A percentile compares a stretch with the other conserved stretches of the same genome.
These are phyloP conservation scores for Gephyroberyx darwinii DNA, from an alignment of 2,797 vertebrate species.

Conservation along the genomic window DNA sequence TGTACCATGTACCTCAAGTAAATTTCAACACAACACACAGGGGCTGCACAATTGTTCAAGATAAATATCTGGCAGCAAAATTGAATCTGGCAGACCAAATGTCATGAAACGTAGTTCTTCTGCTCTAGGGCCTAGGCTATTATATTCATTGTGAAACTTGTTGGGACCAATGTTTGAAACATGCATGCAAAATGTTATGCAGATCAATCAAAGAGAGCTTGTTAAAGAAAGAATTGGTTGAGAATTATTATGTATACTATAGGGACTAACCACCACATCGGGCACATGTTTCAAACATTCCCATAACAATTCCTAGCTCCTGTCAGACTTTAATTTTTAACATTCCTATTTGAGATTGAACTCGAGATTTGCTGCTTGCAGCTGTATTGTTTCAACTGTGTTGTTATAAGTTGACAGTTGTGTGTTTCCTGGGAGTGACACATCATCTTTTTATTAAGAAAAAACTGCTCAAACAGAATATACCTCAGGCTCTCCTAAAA, in stretches of 20 bases:
- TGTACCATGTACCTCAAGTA: background rate
- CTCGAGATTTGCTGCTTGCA: slow-evolving; percentile 12
- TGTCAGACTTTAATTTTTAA: slow-evolving; percentile 32
- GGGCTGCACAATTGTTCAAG: slow-evolving; percentile 2
- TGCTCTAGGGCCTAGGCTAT: slow-evolving; percentile 4
- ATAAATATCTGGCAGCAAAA: slow-evolving; percentile 10
- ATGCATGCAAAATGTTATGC: background rate
- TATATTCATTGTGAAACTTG: too few relatives aligned
- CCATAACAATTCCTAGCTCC: slow-evolving; percentile 5
- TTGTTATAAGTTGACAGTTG: slow-evolving; percentile 23
- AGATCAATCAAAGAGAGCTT: background rate
- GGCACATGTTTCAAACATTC: slow-evolving; percentile 15
- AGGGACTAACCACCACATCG: background rate
- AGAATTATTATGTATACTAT: background rate
- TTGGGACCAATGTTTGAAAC: too few relatives aligned
- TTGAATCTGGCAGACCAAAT: background rate
- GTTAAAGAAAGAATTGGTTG: background rate
- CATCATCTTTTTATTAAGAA: slow-evolving; percentile 1
- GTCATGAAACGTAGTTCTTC: slow-evolving; percentile 7
- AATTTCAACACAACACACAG: slow-evolving; percentile 5
- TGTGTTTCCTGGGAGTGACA: slow-evolving; percentile 23
- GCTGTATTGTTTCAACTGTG: slow-evolving; percentile 24
- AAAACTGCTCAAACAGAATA: slow-evolving; percentile 14
- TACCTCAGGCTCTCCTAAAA: slow-evolving; percentile 12
- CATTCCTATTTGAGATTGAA: slow-evolving; percentile 32